Base-by-base conservation (phyloP, 2,888 invertebrate species). In the Lampropteryx suffumata region DNA sequence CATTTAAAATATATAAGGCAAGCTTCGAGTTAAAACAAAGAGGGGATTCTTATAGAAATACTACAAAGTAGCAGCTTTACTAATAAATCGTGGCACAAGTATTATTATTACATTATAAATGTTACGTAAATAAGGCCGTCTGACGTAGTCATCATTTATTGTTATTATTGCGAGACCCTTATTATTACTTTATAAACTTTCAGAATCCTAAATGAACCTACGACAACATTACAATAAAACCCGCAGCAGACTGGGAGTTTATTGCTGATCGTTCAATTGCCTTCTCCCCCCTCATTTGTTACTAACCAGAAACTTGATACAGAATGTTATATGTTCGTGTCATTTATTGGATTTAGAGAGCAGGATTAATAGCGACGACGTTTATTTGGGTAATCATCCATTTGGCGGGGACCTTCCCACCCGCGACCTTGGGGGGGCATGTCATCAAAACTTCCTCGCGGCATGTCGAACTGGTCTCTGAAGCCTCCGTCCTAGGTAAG, bases 341-440 rank as follows among this genome's bases (percentile, higher is more conserved):
- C 7, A 34, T 52, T 59, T 57, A 58, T 49, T 33, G 14, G 8
- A 42, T 61, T 56, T 57, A 45, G 45, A 48, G 56, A 55, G 46
- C 56, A 50, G 53, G 56, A 72, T 88, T 91, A 93, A 79, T 91
- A 93, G 62, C 93, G 92, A 73, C 93, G 92, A 65, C 93, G 91
- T 86, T 93, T 93, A 84, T 91, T 92, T 71, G 93, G 93, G 80
- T 86, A 93, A 86, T 93, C 93, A 62, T 93, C 93, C 78, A 90
- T 82, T 79, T 88, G 91, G 76, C 89, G 89, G 62, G 84, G 79
- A 62, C 91, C 91, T 55, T 91, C 92, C 84, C 92, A 91, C 76
- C 91, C 91, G 72, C 91, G 90, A 73, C 88, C 88, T 74, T 85
- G 86, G 67, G 85, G 86, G 67, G 85, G 83, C 81, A 82, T 79